Base-by-base conservation (phyloP, 2,888 invertebrate species). In the Thecocarcelia acutangulata region DNA sequence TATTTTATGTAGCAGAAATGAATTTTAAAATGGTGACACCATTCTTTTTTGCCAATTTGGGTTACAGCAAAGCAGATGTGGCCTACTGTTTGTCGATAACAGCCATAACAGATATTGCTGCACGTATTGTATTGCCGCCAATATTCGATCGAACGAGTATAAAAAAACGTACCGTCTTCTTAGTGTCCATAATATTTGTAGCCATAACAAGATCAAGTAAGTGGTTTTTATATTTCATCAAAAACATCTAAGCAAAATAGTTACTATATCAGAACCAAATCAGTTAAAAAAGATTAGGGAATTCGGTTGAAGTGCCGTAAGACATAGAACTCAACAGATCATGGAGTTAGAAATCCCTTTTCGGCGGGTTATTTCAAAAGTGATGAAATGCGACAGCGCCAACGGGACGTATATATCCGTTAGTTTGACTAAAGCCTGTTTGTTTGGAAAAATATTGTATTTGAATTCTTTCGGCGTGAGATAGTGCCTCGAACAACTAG, bases 61-160 rank as follows among this genome's bases (percentile, higher is more conserved):
- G 93, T 1, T 94, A 93, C 87, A 92, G 93, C 78, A 94, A 93
- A 89, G 90, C 92, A 0, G 94, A 95, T 84, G 93, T 94, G 21
- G 95, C 96, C 61, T 93, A 94, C 86, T 95, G 95, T 87, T 91
- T 95, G 58, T 95, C 95, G 8, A 93, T 95, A 87, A 95, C 94
- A 40, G 95, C 95, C 9, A 93, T 94, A 33, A 94, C 95, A 12
- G 96, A 96, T 88, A 94, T 95, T 81, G 90, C 94, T 61, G 95
- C 95, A 24, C 93, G 95, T 82, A 91, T 95, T 85, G 92, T 94
- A 44, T 89, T 96, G 85, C 95, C 95, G 33, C 94, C 95, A 15
- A 93, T 96, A 85, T 95, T 95, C 87, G 95, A 95, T 88, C 92
- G 93, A 73, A 93, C 92, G 44, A 92, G 91, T 52, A 93, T 95